Conservation (phyloP, 2,113 vertebrate genomes). For the Aspidoscelis tigris region DNA sequence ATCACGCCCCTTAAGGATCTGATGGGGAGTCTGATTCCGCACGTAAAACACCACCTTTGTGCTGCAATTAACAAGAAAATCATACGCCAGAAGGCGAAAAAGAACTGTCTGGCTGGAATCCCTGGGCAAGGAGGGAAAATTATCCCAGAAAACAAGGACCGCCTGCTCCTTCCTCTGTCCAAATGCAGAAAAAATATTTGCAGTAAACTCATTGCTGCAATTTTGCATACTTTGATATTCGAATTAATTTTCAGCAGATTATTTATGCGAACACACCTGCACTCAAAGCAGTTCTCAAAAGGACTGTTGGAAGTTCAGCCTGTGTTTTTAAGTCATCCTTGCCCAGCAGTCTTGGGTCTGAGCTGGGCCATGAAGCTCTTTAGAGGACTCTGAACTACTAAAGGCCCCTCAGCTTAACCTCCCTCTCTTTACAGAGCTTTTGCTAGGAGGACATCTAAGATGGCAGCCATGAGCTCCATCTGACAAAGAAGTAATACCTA, state of each 20-base stretch:
- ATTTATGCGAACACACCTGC: no score
- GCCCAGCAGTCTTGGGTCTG: no score
- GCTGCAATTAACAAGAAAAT: constrained; percentile 70
- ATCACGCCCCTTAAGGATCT: constrained; percentile 88
- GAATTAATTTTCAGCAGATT: no score
- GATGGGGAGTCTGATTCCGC: constrained; percentile 88
- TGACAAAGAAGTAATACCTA: neutral
- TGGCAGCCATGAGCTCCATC: neutral
- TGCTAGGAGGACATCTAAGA: neutral
- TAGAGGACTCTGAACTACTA: no score
- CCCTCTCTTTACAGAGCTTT: neutral
- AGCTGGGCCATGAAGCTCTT: no score
- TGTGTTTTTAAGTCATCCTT: no score
- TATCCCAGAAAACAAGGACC: neutral
- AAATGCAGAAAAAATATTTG: no score
- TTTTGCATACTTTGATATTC: no score
- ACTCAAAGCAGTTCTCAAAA: no score
- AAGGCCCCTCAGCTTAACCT: no score
- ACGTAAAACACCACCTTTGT: constrained; percentile 97
- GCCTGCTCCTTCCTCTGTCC: neutral
- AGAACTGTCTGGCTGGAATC: neutral
- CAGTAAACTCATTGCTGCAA: no score
- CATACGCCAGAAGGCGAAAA: neutral
- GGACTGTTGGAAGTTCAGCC: no score
- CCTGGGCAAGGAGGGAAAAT: neutral